phyloP scores from a whole-genome alignment of 2,888 invertebrate species.

The Octonoba sinensis region DNA sequence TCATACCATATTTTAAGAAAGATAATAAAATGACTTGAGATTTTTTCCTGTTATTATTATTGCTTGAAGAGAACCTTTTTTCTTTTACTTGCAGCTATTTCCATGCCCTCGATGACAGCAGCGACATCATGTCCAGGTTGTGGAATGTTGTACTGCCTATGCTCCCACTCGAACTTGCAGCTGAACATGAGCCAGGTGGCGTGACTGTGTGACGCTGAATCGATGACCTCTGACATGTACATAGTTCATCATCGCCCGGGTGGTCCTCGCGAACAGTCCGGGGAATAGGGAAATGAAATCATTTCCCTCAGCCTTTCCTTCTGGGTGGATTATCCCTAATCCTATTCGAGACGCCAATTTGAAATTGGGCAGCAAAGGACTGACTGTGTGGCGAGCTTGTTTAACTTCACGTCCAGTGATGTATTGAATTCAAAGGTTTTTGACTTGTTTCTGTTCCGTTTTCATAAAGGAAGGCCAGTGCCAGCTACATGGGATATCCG shows the following conservation, averaged over 20 bases:
- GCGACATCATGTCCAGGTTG: slow-evolving; percentile 64
- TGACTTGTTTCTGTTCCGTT: slow-evolving; percentile 11
- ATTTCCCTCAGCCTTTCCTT: slow-evolving; percentile 4
- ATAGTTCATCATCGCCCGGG: slow-evolving; percentile 55
- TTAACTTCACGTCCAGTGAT: slow-evolving; percentile 10
- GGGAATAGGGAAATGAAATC: slow-evolving; percentile 15
- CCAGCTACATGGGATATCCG: too few species aligned
- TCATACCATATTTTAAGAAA: too few species aligned
- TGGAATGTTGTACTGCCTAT: slow-evolving; percentile 63
- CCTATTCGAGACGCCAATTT: slow-evolving; percentile 46
- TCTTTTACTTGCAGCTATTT: slow-evolving; percentile 42
- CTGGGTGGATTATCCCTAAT: slow-evolving; percentile 21
- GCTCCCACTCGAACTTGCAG: slow-evolving; percentile 52
- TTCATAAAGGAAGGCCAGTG: too few species aligned
- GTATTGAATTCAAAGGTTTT: neutral
- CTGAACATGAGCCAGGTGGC: slow-evolving; percentile 65
- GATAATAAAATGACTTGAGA: too few species aligned
- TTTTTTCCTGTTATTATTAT: too few species aligned
- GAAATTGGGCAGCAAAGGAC: slow-evolving; percentile 13
- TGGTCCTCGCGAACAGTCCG: slow-evolving; percentile 51
- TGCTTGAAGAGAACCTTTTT: neutral
- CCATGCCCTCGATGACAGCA: slow-evolving; percentile 59
- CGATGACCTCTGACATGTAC: slow-evolving; percentile 54
- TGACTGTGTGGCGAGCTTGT: slow-evolving; percentile 33
- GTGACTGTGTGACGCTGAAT: slow-evolving; percentile 31